These are phyloP conservation scores for Mastomys natalensis DNA, from an alignment of 2,113 vertebrate species.

Conservation along the genomic window DNA sequence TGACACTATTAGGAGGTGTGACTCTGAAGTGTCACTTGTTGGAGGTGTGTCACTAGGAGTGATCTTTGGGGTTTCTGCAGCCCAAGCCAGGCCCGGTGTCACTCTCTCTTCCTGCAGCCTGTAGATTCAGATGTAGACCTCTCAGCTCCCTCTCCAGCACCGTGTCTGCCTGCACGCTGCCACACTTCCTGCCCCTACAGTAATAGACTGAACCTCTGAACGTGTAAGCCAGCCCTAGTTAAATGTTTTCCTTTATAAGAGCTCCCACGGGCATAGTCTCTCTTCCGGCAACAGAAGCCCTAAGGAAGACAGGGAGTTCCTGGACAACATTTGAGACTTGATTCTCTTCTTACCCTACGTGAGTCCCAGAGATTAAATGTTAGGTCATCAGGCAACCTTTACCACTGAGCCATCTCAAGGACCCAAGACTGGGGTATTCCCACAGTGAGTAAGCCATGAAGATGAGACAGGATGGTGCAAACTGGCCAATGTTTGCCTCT, in stretches of 20 bases:
- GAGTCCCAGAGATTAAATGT: not conserved
- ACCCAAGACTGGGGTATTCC: not conserved
- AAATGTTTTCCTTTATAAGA: not conserved
- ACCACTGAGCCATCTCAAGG: not conserved
- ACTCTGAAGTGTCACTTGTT: not conserved
- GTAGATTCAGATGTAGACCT: not conserved
- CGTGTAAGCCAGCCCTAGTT: not conserved
- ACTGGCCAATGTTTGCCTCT: not conserved
- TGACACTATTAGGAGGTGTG: not conserved
- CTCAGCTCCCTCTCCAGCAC: not conserved
- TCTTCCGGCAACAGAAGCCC: not conserved
- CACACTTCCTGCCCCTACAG: not conserved
- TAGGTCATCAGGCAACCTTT: not conserved
- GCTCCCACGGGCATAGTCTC: not conserved
- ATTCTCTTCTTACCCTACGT: not conserved
- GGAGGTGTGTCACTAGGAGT: not conserved
- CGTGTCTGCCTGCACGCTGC: not conserved
- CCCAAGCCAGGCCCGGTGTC: not conserved
- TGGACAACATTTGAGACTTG: not conserved
- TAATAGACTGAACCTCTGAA: not conserved
- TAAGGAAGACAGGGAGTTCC: not conserved
- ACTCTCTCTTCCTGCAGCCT: not conserved
- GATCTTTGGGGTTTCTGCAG: not conserved
- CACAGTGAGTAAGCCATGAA: not conserved
- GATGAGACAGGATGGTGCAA: not conserved